phyloP scores from a whole-genome alignment of 2,797 vertebrate genomes.

The Babyrousa celebensis region DNA sequence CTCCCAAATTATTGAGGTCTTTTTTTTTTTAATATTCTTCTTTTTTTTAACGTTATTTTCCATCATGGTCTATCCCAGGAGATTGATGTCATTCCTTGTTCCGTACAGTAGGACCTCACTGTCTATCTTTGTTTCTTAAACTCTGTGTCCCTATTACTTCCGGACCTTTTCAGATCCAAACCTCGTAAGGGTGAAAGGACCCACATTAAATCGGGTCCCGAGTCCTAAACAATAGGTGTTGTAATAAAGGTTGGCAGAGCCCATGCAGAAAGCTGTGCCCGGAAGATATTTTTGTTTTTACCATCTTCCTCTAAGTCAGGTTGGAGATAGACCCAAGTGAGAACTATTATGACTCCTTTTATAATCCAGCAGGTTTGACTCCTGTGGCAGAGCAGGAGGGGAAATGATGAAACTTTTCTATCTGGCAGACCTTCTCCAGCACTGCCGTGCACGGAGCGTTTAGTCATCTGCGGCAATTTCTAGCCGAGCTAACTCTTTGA shows the following conservation, averaged over 20 bases:
- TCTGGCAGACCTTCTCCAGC: neutral
- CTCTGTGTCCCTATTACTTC: neutral
- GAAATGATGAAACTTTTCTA: neutral
- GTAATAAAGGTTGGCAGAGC: neutral
- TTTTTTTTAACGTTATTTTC: too few species aligned
- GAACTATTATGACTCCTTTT: neutral
- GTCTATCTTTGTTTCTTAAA: neutral
- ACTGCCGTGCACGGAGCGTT: accelerated
- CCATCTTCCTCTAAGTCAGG: neutral
- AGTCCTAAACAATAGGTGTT: neutral
- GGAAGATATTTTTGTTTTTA: neutral
- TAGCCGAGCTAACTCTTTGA: neutral
- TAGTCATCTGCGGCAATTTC: neutral
- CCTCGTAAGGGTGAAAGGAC: neutral
- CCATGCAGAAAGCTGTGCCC: neutral
- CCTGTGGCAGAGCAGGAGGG: neutral
- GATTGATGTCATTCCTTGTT: too few species aligned
- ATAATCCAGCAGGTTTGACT: neutral
- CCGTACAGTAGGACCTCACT: too few species aligned
- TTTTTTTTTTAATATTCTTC: too few species aligned
- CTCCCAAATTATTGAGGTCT: too few species aligned
- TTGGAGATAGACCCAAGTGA: neutral
- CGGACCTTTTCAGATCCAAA: slow-evolving; percentile 5
- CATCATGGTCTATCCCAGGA: too few species aligned
- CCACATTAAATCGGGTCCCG: neutral